Conservation (phyloP, 2,797 vertebrate species). For the Melanotaenia parkinsoni region DNA sequence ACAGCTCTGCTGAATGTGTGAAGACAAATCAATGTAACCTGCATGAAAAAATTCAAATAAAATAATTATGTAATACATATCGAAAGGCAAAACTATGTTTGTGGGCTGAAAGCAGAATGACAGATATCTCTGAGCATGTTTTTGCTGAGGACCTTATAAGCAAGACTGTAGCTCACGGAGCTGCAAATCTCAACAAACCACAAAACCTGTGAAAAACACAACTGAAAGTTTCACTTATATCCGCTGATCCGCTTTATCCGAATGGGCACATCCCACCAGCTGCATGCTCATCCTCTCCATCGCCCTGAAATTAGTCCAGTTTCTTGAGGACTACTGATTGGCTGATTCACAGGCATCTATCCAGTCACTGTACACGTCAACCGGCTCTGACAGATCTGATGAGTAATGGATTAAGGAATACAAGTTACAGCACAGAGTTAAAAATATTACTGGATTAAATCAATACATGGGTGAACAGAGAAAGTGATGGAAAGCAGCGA, state of each 20-base stretch:
- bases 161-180: constrained; percentile 7
- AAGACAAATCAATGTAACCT: constrained; percentile 21
- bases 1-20: constrained; percentile 8
- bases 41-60: constrained; percentile 7
- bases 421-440: background rate
- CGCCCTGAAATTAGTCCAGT: constrained; percentile 28
- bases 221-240: constrained; percentile 8
- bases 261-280: constrained; percentile 1
- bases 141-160: background rate
- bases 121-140: background rate
- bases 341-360: constrained; percentile 96
- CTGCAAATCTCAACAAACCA: constrained; percentile 20
- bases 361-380: constrained; percentile 97
- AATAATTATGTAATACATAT: constrained; percentile 18
- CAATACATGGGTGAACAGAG: background rate
- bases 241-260: constrained; percentile 21
- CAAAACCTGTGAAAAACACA: constrained; percentile 17
- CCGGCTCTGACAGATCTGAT: constrained; percentile 92
- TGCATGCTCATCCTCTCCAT: constrained; percentile 17
- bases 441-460: background rate
- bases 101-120: constrained; percentile 10
- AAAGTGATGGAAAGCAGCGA: background rate
- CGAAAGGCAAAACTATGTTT: constrained; percentile 3
- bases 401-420: constrained; percentile 77
- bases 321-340: constrained; percentile 86